A percentile compares a stretch with the other conserved stretches of the same genome.
phyloP scores from a whole-genome alignment of 2,113 vertebrate species.

The Otus sunia region DNA sequence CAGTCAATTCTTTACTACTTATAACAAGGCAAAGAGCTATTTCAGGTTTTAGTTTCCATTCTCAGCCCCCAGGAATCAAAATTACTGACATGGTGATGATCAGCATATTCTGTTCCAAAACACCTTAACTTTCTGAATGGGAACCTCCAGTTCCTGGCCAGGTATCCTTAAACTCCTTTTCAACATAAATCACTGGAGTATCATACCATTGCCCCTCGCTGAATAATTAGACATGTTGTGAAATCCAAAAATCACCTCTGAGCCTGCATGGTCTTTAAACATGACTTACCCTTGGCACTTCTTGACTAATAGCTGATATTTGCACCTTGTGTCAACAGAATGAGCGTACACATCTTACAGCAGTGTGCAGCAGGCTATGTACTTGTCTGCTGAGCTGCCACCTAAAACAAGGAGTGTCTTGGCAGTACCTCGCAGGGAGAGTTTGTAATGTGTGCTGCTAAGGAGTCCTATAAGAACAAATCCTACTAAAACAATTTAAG shows the following conservation, averaged over 20 bases:
- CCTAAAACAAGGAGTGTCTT: background rate
- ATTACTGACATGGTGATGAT: background rate
- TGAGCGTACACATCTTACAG: background rate
- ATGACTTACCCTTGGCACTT: background rate
- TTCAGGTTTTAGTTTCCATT: background rate
- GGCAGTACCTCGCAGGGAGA: background rate
- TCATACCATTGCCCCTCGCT: background rate
- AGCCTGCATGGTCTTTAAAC: background rate
- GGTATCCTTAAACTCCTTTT: background rate
- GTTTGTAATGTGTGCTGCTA: background rate
- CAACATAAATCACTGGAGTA: background rate
- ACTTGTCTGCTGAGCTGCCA: background rate
- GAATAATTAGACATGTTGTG: background rate
- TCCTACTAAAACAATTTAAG: background rate
- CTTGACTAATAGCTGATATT: background rate
- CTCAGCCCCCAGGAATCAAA: background rate
- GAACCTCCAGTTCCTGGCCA: background rate
- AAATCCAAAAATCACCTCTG: background rate
- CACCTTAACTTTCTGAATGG: background rate
- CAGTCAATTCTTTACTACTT: background rate
- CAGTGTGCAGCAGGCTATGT: accelerated
- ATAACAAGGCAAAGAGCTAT: background rate
- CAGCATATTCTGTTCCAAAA: background rate
- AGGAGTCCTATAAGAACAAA: background rate
- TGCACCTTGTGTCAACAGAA: background rate